Evolutionary conservation across 2,888 invertebrate genomes (phyloP).

Genomic region (Thereva unica): DNA sequence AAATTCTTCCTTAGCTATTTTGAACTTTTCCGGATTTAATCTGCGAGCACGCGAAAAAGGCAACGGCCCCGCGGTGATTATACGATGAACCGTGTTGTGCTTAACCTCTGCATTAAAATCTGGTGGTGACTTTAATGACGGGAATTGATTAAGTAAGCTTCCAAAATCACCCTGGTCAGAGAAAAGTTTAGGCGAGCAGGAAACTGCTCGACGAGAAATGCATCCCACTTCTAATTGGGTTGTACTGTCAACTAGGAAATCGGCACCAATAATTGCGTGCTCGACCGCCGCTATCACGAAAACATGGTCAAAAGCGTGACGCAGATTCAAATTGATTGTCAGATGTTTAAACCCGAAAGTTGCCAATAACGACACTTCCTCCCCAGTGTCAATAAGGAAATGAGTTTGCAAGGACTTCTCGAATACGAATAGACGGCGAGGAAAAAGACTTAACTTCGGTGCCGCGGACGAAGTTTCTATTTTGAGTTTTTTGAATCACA

Average conservation of each 20-base stretch:
- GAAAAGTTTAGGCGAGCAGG: not conserved
- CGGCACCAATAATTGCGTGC: slow-evolving; percentile 3
- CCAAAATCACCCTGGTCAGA: not conserved
- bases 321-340: not conserved
- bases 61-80: slow-evolving; percentile 37
- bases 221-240: not conserved
- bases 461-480: not conserved
- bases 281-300: not conserved
- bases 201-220: not conserved
- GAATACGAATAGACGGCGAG: not conserved
- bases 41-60: slow-evolving; percentile 36
- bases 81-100: slow-evolving; percentile 25
- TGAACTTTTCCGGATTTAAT: slow-evolving; percentile 43
- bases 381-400: not conserved
- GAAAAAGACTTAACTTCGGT: not conserved
- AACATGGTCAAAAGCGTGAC: not conserved
- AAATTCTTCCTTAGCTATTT: slow-evolving; percentile 44
- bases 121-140: not conserved
- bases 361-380: not conserved
- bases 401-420: not conserved
- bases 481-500: not conserved
- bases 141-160: not conserved
- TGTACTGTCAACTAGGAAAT: not conserved
- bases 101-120: not conserved
- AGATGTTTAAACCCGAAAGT: not conserved